phyloP scores from a whole-genome alignment of 2,797 vertebrate genomes.

The Furcifer pardalis region DNA sequence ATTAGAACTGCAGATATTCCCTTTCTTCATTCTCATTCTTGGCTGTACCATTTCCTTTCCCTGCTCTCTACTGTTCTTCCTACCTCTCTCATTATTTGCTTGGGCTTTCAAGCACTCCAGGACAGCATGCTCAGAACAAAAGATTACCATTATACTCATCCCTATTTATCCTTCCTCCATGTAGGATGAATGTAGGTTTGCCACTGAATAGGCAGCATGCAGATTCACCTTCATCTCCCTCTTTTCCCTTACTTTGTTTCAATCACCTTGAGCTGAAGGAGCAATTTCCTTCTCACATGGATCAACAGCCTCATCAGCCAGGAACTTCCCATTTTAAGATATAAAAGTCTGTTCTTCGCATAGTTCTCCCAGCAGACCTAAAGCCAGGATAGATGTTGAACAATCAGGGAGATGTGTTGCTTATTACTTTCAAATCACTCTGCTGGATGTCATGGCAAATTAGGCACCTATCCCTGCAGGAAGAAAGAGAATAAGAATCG shows the following conservation, averaged over 20 bases:
- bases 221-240: constrained; percentile 37
- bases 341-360: neutral
- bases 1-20: constrained; percentile 41
- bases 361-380: constrained; percentile 30
- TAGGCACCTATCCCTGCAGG: constrained; percentile 14
- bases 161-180: constrained; percentile 55
- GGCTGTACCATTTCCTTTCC: constrained; percentile 36
- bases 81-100: constrained; percentile 54
- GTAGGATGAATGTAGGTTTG: constrained; percentile 50
- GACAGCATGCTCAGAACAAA: constrained; percentile 56
- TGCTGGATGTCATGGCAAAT: constrained; percentile 27
- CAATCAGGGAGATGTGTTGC: constrained; percentile 26
- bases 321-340: constrained; percentile 40
- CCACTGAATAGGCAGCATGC: neutral
- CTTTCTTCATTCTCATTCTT: constrained; percentile 33
- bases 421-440: constrained; percentile 2
- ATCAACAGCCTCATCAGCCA: constrained; percentile 38
- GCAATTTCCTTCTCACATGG: constrained; percentile 50
- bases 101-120: constrained; percentile 55
- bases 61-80: constrained; percentile 41
- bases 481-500: neutral
- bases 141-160: constrained; percentile 49
- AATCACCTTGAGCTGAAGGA: constrained; percentile 41
- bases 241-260: constrained; percentile 49
- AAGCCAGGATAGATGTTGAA: constrained; percentile 25